Conservation (phyloP, 2,113 vertebrate genomes). For the Anhinga anhinga region DNA sequence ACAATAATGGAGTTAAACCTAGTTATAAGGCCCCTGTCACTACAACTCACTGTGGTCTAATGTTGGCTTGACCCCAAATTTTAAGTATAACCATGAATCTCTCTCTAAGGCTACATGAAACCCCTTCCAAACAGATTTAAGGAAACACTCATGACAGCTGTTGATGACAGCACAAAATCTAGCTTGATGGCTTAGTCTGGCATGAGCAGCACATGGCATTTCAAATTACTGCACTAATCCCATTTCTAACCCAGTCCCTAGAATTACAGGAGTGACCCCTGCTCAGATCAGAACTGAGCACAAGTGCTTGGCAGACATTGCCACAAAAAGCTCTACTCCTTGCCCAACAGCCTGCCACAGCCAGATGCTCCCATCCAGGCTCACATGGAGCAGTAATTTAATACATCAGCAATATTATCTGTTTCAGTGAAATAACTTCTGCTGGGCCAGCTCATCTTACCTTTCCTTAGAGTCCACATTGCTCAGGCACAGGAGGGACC, state of each 20-base stretch:
- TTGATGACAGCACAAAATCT: conserved; percentile 17
- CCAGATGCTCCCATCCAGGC: neutral
- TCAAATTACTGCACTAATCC: neutral
- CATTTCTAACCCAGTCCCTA: neutral
- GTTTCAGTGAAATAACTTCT: neutral
- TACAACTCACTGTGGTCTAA: neutral
- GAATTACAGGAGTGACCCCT: neutral
- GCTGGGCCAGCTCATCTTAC: neutral
- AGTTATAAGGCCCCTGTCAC: neutral
- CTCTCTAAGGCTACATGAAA: neutral
- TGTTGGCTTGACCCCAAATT: neutral
- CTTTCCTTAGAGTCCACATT: neutral
- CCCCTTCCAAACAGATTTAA: neutral
- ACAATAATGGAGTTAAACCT: neutral
- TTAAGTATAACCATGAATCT: neutral
- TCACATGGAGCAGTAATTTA: neutral
- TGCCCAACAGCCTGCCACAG: neutral
- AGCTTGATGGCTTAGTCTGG: neutral
- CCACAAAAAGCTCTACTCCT: neutral
- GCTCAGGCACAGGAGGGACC: neutral
- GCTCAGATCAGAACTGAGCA: neutral
- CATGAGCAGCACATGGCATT: neutral
- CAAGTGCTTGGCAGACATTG: neutral
- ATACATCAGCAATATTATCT: neutral
- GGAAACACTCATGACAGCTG: conserved; percentile 16